Conservation (phyloP, 2,888 invertebrate genomes). For the Prostheceraeus crozeri region DNA sequence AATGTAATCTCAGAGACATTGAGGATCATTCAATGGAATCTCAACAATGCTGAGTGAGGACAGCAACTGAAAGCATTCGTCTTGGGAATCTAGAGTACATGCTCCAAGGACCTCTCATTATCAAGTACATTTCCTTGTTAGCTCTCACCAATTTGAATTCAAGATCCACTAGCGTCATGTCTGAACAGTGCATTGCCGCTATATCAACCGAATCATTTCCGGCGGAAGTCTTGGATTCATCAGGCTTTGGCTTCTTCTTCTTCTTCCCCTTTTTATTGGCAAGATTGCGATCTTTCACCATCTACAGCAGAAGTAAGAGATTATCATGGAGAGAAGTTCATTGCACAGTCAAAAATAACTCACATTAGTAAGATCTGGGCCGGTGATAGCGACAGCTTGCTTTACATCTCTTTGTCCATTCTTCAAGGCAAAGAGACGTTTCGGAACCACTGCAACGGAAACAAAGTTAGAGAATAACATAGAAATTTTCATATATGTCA, state of each 20-base stretch:
- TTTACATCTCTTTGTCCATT: constrained; percentile 51
- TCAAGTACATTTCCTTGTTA: too few species aligned
- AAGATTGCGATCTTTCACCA: constrained; percentile 45
- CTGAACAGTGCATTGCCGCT: constrained; percentile 45
- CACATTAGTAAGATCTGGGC: constrained; percentile 54
- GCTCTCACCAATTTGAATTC: constrained; percentile 50
- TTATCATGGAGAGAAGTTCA: constrained; percentile 22
- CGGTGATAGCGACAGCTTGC: constrained; percentile 49
- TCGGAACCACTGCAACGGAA: constrained; percentile 45
- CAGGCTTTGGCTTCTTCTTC: constrained; percentile 28
- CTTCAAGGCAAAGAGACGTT: constrained; percentile 48
- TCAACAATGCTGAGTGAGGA: too few species aligned
- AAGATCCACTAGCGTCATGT: constrained; percentile 47
- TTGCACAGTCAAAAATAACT: constrained; percentile 39
- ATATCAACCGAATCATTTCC: constrained; percentile 43
- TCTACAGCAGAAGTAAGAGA: constrained; percentile 42
- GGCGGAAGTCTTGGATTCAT: constrained; percentile 33
- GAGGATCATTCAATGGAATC: too few species aligned
- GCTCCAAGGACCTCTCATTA: too few species aligned
- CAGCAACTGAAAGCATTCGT: too few species aligned
- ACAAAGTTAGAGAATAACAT: background rate
- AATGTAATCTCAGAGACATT: too few species aligned
- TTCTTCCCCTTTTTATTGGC: constrained; percentile 38
- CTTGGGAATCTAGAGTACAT: too few species aligned
- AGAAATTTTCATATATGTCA: too few species aligned